These are phyloP conservation scores for Mantis religiosa DNA, from an alignment of 2,888 invertebrate genomes.

Conservation along the genomic window DNA sequence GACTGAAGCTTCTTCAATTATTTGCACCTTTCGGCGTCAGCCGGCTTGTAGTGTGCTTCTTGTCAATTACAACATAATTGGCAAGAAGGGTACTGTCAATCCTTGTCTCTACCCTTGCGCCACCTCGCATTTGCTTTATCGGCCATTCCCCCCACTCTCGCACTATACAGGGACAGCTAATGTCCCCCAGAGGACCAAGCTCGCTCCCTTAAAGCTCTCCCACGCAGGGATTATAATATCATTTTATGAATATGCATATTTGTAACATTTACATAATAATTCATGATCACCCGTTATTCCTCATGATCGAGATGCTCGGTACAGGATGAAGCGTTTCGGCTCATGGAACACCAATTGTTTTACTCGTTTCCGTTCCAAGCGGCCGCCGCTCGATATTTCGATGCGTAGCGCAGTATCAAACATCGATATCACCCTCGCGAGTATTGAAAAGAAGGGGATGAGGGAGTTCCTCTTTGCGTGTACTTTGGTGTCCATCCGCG, in stretches of 20 bases:
- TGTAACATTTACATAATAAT: constrained; percentile 6
- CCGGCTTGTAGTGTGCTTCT: neutral
- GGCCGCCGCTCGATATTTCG: neutral
- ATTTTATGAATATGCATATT: constrained; percentile 17
- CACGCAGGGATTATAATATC: constrained; percentile 7
- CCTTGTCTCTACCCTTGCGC: neutral
- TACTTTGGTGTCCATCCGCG: neutral
- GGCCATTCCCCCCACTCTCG: neutral
- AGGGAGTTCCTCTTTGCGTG: neutral
- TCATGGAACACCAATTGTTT: neutral
- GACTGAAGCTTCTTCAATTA: neutral
- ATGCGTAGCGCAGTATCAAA: neutral
- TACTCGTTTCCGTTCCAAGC: neutral
- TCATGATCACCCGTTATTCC: constrained; percentile 1
- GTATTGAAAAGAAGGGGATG: neutral
- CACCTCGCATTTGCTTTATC: neutral
- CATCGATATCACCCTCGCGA: neutral
- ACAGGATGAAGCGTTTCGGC: neutral
- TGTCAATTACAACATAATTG: neutral
- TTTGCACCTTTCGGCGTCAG: neutral
- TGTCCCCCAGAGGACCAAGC: neutral
- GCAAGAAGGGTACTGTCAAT: neutral
- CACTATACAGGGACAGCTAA: neutral
- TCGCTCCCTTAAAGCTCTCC: neutral
- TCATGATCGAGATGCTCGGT: neutral